phyloP scores from a whole-genome alignment of 2,797 vertebrate species.

The Saxicola maurus region DNA sequence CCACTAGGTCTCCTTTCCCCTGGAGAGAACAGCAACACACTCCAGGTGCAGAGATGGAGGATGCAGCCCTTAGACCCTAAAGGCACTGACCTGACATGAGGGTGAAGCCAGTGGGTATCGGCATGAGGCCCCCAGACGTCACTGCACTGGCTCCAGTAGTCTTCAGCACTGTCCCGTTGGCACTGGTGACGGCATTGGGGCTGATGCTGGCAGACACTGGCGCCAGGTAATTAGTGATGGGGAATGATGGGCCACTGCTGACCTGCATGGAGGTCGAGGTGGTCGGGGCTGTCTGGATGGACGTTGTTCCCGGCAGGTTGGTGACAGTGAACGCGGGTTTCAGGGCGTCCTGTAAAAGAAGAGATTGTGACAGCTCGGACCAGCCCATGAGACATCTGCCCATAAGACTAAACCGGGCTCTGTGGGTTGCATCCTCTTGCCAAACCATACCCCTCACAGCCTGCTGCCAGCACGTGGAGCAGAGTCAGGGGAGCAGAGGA shows the following conservation, averaged over 20 bases:
- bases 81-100: conserved; percentile 90
- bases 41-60: background rate
- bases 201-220: conserved; percentile 85
- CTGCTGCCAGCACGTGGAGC: background rate
- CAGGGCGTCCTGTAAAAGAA: conserved; percentile 82
- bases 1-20: background rate
- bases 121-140: conserved; percentile 88
- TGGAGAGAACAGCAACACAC: background rate
- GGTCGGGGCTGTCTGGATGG: conserved; percentile 89
- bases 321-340: conserved; percentile 94
- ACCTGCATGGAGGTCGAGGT: conserved; percentile 98
- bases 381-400: background rate
- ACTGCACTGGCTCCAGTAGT: conserved; percentile 79
- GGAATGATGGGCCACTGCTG: conserved; percentile 93
- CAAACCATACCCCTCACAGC: background rate
- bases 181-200: conserved; percentile 82
- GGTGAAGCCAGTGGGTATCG: conserved; percentile 90
- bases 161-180: conserved; percentile 95
- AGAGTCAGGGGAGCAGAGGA: background rate
- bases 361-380: conserved; percentile 24
- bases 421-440: background rate
- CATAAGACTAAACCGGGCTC: background rate
- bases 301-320: conserved; percentile 88
- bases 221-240: conserved; percentile 98
- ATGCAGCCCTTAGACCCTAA: background rate